Percentiles rank a stretch among this genome's conserved stretches.
phyloP scores from a whole-genome alignment of 2,888 invertebrate genomes.

The Uloborus plumipes region DNA sequence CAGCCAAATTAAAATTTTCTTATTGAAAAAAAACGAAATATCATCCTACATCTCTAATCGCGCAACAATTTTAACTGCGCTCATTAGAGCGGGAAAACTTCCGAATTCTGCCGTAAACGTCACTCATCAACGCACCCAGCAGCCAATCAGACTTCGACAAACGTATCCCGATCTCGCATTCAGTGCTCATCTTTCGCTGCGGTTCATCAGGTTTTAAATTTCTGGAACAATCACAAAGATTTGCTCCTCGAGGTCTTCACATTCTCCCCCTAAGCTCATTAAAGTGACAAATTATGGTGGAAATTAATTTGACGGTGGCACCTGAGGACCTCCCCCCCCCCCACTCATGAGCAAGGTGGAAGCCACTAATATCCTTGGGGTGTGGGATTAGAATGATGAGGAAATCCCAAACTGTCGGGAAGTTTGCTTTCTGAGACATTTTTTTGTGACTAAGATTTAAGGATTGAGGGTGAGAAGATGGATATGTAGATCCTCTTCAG shows the following conservation, averaged over 20 bases:
- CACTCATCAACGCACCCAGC: too few relatives aligned
- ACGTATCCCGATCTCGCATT: slow-evolving; percentile 15
- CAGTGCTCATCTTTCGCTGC: slow-evolving; percentile 20
- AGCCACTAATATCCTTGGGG: slow-evolving; percentile 39
- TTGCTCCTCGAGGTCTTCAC: background rate
- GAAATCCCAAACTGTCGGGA: too few relatives aligned
- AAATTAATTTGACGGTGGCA: slow-evolving; percentile 44
- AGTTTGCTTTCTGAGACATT: too few relatives aligned
- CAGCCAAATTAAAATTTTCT: too few relatives aligned
- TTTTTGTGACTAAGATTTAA: too few relatives aligned
- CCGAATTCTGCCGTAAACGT: too few relatives aligned
- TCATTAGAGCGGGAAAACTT: too few relatives aligned
- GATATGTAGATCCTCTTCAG: too few relatives aligned
- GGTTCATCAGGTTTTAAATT: slow-evolving; percentile 42
- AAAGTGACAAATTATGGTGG: slow-evolving; percentile 47
- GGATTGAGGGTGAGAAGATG: too few relatives aligned
- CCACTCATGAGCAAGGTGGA: slow-evolving; percentile 1
- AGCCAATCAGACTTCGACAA: slow-evolving; percentile 13
- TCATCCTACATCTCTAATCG: too few relatives aligned
- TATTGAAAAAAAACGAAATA: too few relatives aligned
- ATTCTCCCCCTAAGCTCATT: slow-evolving; percentile 31
- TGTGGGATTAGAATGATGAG: background rate
- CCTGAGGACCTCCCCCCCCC: slow-evolving; percentile 1
- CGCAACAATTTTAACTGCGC: too few relatives aligned
- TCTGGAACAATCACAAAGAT: slow-evolving; percentile 12